Conservation (phyloP, 2,888 invertebrate species). For the Tenthredo scrophulariae region DNA sequence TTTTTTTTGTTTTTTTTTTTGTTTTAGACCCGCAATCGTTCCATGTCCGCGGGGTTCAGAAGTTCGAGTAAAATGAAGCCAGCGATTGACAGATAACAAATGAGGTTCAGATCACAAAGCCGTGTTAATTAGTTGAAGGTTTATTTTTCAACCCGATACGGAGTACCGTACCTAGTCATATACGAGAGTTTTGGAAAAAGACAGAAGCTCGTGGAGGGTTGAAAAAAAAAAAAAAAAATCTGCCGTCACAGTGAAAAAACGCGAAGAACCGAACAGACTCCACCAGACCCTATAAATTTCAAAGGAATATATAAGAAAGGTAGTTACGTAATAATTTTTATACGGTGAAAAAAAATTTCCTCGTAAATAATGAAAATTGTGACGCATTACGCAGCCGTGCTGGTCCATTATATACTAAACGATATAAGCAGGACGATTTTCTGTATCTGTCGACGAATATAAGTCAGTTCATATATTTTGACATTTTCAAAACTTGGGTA, state of each 20-base stretch:
- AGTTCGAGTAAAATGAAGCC: slow-evolving; percentile 19
- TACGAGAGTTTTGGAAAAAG: neutral
- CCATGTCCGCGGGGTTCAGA: neutral
- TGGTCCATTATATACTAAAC: slow-evolving; percentile 26
- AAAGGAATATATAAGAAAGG: neutral
- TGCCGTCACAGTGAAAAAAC: neutral
- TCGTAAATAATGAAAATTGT: slow-evolving; percentile 33
- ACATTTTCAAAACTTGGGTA: neutral
- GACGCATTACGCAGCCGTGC: neutral
- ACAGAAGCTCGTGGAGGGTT: neutral
- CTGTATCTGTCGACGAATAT: neutral
- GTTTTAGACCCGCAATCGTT: neutral
- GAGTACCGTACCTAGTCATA: neutral
- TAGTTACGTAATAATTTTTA: slow-evolving; percentile 33
- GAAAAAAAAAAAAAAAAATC: neutral
- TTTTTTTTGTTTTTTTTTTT: neutral
- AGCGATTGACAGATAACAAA: slow-evolving; percentile 26
- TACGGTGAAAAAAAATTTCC: neutral
- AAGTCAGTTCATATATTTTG: neutral
- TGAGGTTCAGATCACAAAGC: slow-evolving; percentile 13
- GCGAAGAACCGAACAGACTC: neutral
- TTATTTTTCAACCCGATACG: neutral
- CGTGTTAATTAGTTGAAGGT: slow-evolving; percentile 3
- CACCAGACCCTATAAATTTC: slow-evolving; percentile 15
- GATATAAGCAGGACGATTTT: neutral